These are phyloP conservation scores for Agrochola macilenta DNA, from an alignment of 2,888 invertebrate genomes.

Conservation along the genomic window DNA sequence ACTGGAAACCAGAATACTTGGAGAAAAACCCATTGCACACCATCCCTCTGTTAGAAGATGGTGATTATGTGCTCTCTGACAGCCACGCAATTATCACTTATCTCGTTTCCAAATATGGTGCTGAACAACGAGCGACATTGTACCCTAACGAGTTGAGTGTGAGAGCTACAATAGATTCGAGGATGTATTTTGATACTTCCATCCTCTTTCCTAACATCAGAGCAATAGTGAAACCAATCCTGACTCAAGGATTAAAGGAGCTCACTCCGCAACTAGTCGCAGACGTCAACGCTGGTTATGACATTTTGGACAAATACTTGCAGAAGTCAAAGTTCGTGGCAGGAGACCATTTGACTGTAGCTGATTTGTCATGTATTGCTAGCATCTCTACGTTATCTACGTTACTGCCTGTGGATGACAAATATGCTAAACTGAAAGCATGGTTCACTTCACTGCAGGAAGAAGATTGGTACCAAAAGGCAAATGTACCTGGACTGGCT, in stretches of 20 bases:
- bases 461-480: slow-evolving; percentile 35
- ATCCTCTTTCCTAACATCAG: slow-evolving; percentile 65
- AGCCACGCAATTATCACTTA: slow-evolving; percentile 78
- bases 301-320: slow-evolving; percentile 30
- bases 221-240: neutral
- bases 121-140: slow-evolving; percentile 67
- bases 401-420: slow-evolving; percentile 16
- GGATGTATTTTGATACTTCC: slow-evolving; percentile 72
- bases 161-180: slow-evolving; percentile 69
- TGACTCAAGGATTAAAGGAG: slow-evolving; percentile 1
- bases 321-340: slow-evolving; percentile 37
- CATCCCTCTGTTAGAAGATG: slow-evolving; percentile 76
- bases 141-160: slow-evolving; percentile 74
- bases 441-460: slow-evolving; percentile 15
- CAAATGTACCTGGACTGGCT: slow-evolving; percentile 14
- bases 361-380: slow-evolving; percentile 26
- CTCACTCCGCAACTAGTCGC: slow-evolving; percentile 10
- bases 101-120: slow-evolving; percentile 76
- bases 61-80: slow-evolving; percentile 72
- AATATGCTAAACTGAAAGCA: slow-evolving; percentile 22
- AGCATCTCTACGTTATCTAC: slow-evolving; percentile 10
- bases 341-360: slow-evolving; percentile 23
- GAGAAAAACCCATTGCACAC: slow-evolving; percentile 75
- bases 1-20: slow-evolving; percentile 69
- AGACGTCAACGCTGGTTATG: slow-evolving; percentile 7